Evolutionary conservation across 2,888 invertebrate species (phyloP), one percentile per base, ranked within the genome.

Genomic region (Sarcophaga variegata): DNA sequence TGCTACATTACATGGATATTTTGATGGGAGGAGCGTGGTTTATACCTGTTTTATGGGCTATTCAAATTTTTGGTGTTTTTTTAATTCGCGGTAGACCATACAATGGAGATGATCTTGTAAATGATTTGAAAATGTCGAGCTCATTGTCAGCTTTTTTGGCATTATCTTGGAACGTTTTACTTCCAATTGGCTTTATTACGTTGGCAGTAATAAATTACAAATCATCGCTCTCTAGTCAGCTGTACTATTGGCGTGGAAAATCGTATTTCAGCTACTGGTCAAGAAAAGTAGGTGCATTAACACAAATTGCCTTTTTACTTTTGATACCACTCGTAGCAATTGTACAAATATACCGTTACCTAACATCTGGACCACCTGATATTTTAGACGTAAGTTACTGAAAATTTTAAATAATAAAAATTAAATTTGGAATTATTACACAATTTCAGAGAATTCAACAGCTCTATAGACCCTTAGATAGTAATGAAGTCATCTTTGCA

Each of bases 11-110:
- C 92, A 93, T 97, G 92, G 98, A 98, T 94, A 96, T 97, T 92
- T 95, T 96, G 37, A 94, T 97, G 91, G 97, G 97, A 20, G 97
- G 97, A 5, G 95, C 96, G 4, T 98, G 98, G 98, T 97, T 97
- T 96, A 95, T 98, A 82, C 96, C 97, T 92, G 95, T 96, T 78
- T 94, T 97, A 64, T 97, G 97, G 92, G 94, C 97, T 70, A 94
- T 96, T 66, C 95, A 97, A 92, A 95, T 97, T 72, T 95, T 96
- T 89, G 97, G 97, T n/a, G 96, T 98, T 85, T 97, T 98, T 92
- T 96, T 97, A 92, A 97, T 98, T 12, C 95, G 97, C 54, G 98
- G 98, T 4, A 95, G 97, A 47, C 98, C 98, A 0, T 97, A 97
- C 92, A 96, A 97, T 86, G 97, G 97, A 1, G 93, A 94, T 88